These are phyloP conservation scores for Palythoa grandis DNA, from an alignment of 92 coral and sea anemone species.

Conservation along the genomic window DNA sequence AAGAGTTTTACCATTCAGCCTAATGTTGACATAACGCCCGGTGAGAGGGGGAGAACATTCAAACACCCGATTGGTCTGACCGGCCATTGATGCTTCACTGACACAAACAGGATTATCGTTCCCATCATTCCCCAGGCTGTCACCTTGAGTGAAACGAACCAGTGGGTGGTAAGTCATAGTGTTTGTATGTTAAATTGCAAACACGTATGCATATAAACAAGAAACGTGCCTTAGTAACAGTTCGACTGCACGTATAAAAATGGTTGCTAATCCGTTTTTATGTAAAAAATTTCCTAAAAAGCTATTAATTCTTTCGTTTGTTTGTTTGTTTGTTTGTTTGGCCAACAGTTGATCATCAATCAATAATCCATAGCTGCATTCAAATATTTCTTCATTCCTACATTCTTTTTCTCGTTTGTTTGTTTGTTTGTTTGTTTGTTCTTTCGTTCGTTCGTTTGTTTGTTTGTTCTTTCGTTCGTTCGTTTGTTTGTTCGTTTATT, in stretches of 20 bases:
- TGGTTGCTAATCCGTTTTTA: too few species aligned
- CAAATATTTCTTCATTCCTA: neutral
- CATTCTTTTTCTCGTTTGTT: neutral
- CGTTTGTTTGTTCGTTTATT: neutral
- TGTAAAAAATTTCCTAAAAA: too few species aligned
- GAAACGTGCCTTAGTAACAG: too few species aligned
- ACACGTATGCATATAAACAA: neutral
- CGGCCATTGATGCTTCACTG: neutral
- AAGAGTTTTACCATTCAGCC: neutral
- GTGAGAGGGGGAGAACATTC: slow-evolving; percentile 4
- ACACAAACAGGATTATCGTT: slow-evolving; percentile 22
- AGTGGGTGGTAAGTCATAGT: neutral
- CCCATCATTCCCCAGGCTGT: neutral
- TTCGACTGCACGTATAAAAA: too few species aligned
- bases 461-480: too few species aligned
- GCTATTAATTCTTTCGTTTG: too few species aligned
- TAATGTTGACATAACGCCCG: neutral
- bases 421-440: neutral
- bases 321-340: too few species aligned
- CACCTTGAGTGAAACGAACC: neutral
- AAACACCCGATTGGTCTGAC: slow-evolving; percentile 12
- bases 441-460: neutral
- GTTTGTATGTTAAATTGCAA: neutral
- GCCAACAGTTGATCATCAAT: neutral
- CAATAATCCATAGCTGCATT: neutral